Evolutionary conservation across 2,888 invertebrate species (phyloP).

Genomic region (Lycophotia porphyrea): DNA sequence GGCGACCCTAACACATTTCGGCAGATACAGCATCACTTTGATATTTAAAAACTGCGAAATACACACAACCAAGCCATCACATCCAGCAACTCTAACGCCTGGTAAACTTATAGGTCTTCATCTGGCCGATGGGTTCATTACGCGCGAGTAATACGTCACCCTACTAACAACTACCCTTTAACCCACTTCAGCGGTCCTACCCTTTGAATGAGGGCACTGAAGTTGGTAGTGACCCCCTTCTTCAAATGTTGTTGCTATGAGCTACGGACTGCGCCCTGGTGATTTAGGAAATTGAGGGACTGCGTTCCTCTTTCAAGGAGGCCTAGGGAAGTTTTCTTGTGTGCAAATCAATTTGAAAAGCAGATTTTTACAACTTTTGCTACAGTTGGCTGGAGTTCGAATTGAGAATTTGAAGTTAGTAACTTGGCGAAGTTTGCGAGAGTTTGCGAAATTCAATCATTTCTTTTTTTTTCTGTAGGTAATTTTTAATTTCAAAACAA

Average conservation of each 20-base stretch:
- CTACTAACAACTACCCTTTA: slow-evolving; percentile 38
- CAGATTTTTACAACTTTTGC: background rate
- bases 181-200: slow-evolving; percentile 50
- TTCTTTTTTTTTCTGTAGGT: background rate
- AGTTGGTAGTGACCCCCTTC: slow-evolving; percentile 40
- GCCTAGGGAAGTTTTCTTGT: background rate
- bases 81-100: slow-evolving; percentile 32
- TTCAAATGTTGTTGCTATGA: slow-evolving; percentile 24
- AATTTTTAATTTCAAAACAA: background rate
- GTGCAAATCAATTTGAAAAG: background rate
- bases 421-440: background rate
- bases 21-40: background rate
- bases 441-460: background rate
- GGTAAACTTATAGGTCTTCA: slow-evolving; percentile 62
- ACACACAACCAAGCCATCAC: background rate
- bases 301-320: background rate
- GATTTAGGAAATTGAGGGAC: slow-evolving; percentile 31
- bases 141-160: slow-evolving; percentile 57
- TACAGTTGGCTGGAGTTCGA: background rate
- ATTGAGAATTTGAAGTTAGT: background rate
- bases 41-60: background rate
- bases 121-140: slow-evolving; percentile 66
- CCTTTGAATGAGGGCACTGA: slow-evolving; percentile 40
- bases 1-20: background rate
- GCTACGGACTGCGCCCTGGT: background rate